Conservation (phyloP, 1,140 invertebrate genomes). For the Psix sp. region DNA sequence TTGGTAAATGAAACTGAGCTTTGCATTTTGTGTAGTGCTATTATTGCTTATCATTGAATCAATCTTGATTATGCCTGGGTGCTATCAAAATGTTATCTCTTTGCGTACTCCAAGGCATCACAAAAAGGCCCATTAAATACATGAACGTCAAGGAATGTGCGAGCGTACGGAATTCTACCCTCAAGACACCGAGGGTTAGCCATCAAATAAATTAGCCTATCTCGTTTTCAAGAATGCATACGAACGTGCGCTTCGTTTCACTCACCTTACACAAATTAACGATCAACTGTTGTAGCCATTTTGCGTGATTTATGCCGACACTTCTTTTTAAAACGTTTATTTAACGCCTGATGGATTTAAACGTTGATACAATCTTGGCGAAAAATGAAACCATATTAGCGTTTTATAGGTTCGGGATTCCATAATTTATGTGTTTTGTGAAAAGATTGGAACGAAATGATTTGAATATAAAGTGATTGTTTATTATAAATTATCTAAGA, state of each 20-base stretch:
- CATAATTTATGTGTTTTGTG: too few species aligned
- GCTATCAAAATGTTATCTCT: constrained; percentile 61
- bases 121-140: constrained; percentile 54
- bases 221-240: constrained; percentile 54
- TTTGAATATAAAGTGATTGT: too few species aligned
- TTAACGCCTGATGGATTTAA: constrained; percentile 40
- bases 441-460: too few species aligned
- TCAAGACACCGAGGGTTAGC: constrained; percentile 47
- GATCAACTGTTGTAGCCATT: constrained; percentile 46
- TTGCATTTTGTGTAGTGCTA: too few species aligned
- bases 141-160: constrained; percentile 41
- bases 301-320: constrained; percentile 48
- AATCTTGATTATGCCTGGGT: constrained; percentile 55
- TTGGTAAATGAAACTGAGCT: too few species aligned
- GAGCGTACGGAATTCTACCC: constrained; percentile 42
- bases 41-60: constrained; percentile 50
- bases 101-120: constrained; percentile 33
- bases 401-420: too few species aligned
- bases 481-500: too few species aligned
- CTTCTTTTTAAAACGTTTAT: constrained; percentile 44
- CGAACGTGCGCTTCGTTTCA: constrained; percentile 35
- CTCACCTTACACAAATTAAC: constrained; percentile 50
- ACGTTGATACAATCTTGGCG: constrained; percentile 41
- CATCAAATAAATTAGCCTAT: constrained; percentile 56
- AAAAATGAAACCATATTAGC: constrained; percentile 47